These are phyloP conservation scores for human (Homo sapiens) DNA, from an alignment of 2,113 vertebrate genomes.

Conservation along the genomic window DNA sequence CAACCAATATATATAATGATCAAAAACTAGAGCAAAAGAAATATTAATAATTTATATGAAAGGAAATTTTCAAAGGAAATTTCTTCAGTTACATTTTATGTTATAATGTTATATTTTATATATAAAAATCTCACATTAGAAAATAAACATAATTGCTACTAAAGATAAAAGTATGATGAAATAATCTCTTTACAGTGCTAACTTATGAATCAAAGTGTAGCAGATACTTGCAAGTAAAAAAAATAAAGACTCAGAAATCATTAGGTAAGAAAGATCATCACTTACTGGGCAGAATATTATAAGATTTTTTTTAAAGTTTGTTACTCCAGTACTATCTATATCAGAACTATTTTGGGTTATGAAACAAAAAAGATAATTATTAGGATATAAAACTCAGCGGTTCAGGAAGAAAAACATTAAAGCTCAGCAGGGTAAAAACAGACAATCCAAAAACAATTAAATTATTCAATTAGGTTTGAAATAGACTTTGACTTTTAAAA, in stretches of 20 bases:
- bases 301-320: background rate
- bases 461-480: constrained; percentile 43
- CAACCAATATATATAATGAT: background rate
- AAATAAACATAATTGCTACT: background rate
- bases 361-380: constrained; percentile 35
- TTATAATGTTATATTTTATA: background rate
- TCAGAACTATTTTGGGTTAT: background rate
- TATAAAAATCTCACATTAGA: background rate
- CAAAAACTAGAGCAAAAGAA: background rate
- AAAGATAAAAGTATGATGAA: background rate
- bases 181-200: background rate
- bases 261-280: background rate
- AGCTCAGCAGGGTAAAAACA: background rate
- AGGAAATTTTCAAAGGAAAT: background rate
- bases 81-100: background rate
- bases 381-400: background rate
- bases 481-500: constrained; percentile 15
- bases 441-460: constrained; percentile 43
- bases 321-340: background rate
- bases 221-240: background rate
- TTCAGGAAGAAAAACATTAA: background rate
- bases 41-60: background rate
- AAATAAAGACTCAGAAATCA: background rate
- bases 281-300: background rate
- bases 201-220: background rate